Base-by-base conservation (phyloP, 2,797 vertebrate genomes). In the Alectoris magna region DNA sequence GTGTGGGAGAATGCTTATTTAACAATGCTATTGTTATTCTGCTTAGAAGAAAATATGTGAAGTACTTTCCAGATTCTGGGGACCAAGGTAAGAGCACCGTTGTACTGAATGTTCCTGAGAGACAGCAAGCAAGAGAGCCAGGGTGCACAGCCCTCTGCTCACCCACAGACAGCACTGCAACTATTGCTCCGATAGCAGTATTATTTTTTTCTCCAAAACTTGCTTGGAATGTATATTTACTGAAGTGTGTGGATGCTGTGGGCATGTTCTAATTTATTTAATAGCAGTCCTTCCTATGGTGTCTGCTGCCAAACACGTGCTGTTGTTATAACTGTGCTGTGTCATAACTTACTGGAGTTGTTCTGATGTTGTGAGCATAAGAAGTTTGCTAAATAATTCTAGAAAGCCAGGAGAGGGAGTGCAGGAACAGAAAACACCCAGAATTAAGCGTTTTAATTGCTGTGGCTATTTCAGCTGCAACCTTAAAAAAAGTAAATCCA, bases 391-490 rank as follows among this genome's bases (percentile, higher is more conserved):
- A 83, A 91, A 73, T 66, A 82, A 84, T 93, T 90, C 83, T 64
- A 82, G 68, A 87, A 94, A 94, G 26, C 93, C 95, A 95, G 95
- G 95, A 96, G 91, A 96, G 96, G 91, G 94, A 96, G 96, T 0
- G 55, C 69, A 81, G 94, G 56, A 95, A 94, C 77, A 93, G 71
- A 76, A 88, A 87, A 93, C 78, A 74, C 8, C 23, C 53, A 71
- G 71, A 81, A 74, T 31, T 34, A 56, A 76, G 36, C 3, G 18
- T 66, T 69, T 91, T 64, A 6, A 82, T 82, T 86, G 68, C 23
- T 46, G 22, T 38, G 53, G 43, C 27, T 90, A 17, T 84, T 88
- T 73, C 68, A 76, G 36, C 19, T 41, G 10, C 39, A 44, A 51
- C 11, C 26, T 79, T 76, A 39, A 75, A 63, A 55, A 49, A 66